Conservation (phyloP, 2,113 vertebrate genomes). For the Strix aluco region DNA sequence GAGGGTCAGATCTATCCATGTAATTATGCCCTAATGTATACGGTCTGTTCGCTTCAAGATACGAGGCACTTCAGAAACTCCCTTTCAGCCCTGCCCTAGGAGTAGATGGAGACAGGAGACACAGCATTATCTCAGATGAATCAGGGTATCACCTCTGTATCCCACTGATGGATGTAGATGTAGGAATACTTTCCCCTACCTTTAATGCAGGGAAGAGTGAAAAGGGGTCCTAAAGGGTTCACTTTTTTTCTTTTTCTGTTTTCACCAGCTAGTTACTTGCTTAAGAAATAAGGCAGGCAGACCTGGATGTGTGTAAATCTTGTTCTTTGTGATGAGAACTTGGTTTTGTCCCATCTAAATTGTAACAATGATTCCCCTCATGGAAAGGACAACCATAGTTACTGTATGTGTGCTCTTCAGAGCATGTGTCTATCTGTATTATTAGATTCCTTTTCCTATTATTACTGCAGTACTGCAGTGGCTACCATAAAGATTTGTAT, state of each 20-base stretch:
- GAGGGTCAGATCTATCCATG: background rate
- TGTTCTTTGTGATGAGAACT: background rate
- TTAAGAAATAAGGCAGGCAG: background rate
- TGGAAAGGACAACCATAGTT: background rate
- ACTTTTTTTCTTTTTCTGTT: background rate
- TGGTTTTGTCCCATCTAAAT: background rate
- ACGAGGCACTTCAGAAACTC: background rate
- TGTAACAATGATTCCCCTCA: background rate
- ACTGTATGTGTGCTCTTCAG: background rate
- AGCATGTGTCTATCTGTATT: background rate
- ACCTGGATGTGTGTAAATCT: background rate
- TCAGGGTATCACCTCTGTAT: background rate
- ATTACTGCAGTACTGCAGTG: background rate
- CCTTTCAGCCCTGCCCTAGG: background rate
- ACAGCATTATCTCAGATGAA: background rate
- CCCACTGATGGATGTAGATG: background rate
- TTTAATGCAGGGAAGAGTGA: background rate
- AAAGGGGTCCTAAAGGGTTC: background rate
- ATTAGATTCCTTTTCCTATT: background rate
- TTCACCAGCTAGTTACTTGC: background rate
- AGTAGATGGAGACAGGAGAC: background rate
- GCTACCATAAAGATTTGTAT: background rate
- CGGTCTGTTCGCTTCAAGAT: background rate
- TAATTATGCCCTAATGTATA: background rate
- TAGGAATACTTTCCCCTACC: background rate